Base-by-base conservation (phyloP, 2,888 invertebrate genomes). In the Harpagoxenus sublaevis region DNA sequence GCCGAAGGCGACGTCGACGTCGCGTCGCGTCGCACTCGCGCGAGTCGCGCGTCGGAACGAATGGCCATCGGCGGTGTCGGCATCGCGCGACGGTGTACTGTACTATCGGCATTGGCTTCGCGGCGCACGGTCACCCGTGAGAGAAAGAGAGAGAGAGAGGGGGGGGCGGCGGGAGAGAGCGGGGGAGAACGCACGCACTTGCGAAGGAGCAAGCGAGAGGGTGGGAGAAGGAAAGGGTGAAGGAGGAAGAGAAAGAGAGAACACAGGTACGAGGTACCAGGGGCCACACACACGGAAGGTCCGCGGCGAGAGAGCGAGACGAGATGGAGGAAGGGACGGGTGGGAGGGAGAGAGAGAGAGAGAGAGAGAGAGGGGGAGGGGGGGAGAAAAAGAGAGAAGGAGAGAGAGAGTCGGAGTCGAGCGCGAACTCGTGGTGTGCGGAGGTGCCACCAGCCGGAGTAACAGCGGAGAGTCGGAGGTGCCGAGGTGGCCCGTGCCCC, bases 61-160 rank as follows among this genome's bases (percentile, higher is more conserved):
- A 45, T 57, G 45, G 35, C 6, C 48, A 12, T 53, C 85, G 79
- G 23, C 35, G 31, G 87, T 87, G 77, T 39, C 62, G 73, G 84
- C 92, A 92, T 91, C 93, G 93, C 88, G 92, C 90, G 93, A 88
- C 90, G 81, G 82, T 93, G 93, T 92, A 93, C 93, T 93, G 93
- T 93, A 93, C 88, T 88, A 90, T 18, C 71, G 86, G 68, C 86
- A 83, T 85, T 89, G 89, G 90, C 85, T 90, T 85, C 77, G 84
- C 86, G 65, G 57, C 60, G 68, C 78, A 84, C 79, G 48, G 73
- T 79, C 77, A 53, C 73, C 23, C 66, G 77, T 31, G 57, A 42
- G 83, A 53, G n/a, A n/a, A 39, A 42, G 68, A 63, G 83, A 73
- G 60, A 63, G 79, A 86, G 77, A 70, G 63, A 75, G 68, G 42